Percentiles rank a stretch among this genome's conserved stretches.
phyloP scores from a whole-genome alignment of 1,140 invertebrate species.

The Brachionus sp. region DNA sequence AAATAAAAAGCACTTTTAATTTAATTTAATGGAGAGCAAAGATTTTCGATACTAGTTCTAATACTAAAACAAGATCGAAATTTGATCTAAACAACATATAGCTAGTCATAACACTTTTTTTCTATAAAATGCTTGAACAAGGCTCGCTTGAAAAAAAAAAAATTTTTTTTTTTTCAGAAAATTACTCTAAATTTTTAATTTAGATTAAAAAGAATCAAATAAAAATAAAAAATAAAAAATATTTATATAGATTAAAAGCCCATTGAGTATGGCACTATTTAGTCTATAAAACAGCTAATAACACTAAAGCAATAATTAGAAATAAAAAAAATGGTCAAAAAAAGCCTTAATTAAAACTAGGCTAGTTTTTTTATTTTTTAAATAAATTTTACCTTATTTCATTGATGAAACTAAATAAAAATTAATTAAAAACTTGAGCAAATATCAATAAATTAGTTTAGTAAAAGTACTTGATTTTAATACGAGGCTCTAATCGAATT shows the following conservation, averaged over 20 bases:
- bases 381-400: constrained; percentile 10
- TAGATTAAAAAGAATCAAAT: not conserved
- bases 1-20: not conserved
- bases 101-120: not conserved
- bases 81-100: not conserved
- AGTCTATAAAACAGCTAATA: not conserved
- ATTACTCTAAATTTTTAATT: not conserved
- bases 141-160: not conserved
- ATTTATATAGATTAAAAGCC: not conserved
- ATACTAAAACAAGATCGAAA: not conserved
- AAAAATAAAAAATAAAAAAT: too few species aligned
- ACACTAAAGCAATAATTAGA: not conserved
- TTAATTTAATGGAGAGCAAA: not conserved
- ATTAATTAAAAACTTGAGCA: not conserved
- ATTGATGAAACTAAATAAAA: constrained; percentile 14
- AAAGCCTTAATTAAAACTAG: constrained; percentile 20
- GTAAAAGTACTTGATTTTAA: not conserved
- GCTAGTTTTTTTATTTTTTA: not conserved
- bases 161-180: too few species aligned
- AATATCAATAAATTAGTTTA: not conserved
- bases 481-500: not conserved
- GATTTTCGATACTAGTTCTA: not conserved
- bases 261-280: not conserved
- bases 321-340: not conserved
- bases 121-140: not conserved